Evolutionary conservation across 1,140 invertebrate genomes (phyloP), one percentile per base, ranked within the genome.

Genomic region (Drosophila littoralis): DNA sequence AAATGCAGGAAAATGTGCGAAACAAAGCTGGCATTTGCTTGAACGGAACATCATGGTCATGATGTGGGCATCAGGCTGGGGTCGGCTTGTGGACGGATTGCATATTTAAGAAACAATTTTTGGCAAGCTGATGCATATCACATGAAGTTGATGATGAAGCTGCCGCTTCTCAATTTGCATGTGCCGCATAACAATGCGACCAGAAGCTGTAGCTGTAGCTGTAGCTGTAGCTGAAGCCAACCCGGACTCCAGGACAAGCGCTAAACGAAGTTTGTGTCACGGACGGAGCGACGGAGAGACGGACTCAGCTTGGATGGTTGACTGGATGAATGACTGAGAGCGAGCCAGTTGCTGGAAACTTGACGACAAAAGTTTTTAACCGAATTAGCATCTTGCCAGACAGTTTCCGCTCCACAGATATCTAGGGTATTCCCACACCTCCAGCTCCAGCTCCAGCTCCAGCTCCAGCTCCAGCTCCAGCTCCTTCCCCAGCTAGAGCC

Each of bases 341-440:
- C 42, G 50, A 54, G 45, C 73, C 54, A 67, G 54, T 72, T 83
- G 79, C 83, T 60, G 69, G 51, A 77, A 83, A 86, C 83, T 86
- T 86, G 83, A 83, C 67, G 82, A 85, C 80, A 83, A 86, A 86
- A 86, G 79, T 86, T 86, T 86, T 86, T 86, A 86, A 86, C 83
- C 83, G 69, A 86, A 86, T 86, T 86, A 86, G 83, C 83, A 86
- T 86, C 83, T 86, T 86, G 83, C 76, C 83, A 86, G 83, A 86
- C 83, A 86, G 83, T 86, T 86, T 88, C 83, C 81, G 75, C 59
- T 76, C 43, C 73, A 70, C 57, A 78, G 60, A 64, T 45, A 73
- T 57, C 12, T 17, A 5, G 22, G 22, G 22, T 28, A 28, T 28
- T 28, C 4, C 22, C 22, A 28, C 4, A 28, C 22, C 22, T 28